phyloP scores from a whole-genome alignment of 2,888 invertebrate species.

The Agriopis leucophaearia region DNA sequence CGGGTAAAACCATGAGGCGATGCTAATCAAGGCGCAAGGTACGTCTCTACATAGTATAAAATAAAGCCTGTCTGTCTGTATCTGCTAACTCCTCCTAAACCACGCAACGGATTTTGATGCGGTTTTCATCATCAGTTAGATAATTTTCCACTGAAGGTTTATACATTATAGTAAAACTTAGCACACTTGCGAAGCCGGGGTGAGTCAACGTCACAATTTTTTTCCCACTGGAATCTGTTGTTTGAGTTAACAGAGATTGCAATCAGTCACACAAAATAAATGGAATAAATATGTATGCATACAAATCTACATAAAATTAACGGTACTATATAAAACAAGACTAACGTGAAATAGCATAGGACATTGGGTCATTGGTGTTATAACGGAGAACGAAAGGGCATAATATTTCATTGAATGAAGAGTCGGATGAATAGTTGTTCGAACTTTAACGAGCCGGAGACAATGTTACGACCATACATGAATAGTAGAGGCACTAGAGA shows the following conservation, averaged over 20 bases:
- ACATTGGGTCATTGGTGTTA: constrained; percentile 51
- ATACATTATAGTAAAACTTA: too few species aligned
- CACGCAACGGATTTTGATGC: too few species aligned
- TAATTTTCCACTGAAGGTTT: too few species aligned
- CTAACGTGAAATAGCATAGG: constrained; percentile 50
- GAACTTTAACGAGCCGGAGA: constrained; percentile 42
- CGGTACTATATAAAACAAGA: constrained; percentile 50
- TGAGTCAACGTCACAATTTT: constrained; percentile 2
- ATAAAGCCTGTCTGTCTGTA: too few species aligned
- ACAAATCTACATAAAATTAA: constrained; percentile 60
- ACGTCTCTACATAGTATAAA: too few species aligned
- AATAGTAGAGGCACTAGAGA: constrained; percentile 40
- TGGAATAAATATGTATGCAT: constrained; percentile 45
- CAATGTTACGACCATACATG: constrained; percentile 43
- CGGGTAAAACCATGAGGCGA: too few species aligned
- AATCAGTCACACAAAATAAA: constrained; percentile 15
- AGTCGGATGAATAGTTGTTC: constrained; percentile 36
- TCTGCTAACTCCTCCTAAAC: too few species aligned
- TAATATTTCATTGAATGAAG: constrained; percentile 39
- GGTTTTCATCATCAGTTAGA: too few species aligned
- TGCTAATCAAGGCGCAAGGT: too few species aligned
- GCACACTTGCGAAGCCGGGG: too few species aligned
- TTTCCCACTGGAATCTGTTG: constrained; percentile 6
- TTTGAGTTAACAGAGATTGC: constrained; percentile 8
- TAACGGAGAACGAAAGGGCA: constrained; percentile 51